These are phyloP conservation scores for Stenurella melanura DNA, from an alignment of 2,888 invertebrate species.

Conservation along the genomic window DNA sequence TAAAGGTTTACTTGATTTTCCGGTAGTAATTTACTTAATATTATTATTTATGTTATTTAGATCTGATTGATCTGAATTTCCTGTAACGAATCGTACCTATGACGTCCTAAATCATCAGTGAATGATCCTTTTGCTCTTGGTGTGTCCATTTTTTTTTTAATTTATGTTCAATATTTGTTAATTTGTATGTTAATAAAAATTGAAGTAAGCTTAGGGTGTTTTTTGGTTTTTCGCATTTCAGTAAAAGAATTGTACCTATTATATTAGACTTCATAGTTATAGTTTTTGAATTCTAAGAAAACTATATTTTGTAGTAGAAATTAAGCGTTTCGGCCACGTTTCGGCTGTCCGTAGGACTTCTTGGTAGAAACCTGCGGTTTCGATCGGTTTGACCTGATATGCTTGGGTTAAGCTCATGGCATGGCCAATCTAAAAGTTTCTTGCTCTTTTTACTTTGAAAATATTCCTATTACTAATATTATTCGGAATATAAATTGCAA, in stretches of 20 bases:
- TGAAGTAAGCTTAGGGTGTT: background rate
- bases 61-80: background rate
- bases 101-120: background rate
- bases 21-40: background rate
- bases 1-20: background rate
- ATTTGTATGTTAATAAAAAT: background rate
- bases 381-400: background rate
- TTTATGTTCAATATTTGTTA: background rate
- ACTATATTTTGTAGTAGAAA: background rate
- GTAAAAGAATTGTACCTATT: background rate
- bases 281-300: background rate
- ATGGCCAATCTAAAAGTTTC: slow-evolving; percentile 7
- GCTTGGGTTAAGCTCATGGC: slow-evolving; percentile 7
- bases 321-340: background rate
- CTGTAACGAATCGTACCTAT: background rate
- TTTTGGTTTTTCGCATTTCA: background rate
- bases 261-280: background rate
- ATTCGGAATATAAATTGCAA: background rate
- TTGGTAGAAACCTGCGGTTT: background rate
- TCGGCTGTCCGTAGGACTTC: background rate
- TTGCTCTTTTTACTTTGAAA: background rate
- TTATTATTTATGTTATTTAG: background rate
- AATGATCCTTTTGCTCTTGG: background rate
- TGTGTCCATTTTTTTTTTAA: background rate
- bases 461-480: background rate